Percentiles rank a stretch among this genome's conserved stretches.
Conservation (phyloP, 2,113 vertebrate species). For the Coregonus clupeaformis region DNA sequence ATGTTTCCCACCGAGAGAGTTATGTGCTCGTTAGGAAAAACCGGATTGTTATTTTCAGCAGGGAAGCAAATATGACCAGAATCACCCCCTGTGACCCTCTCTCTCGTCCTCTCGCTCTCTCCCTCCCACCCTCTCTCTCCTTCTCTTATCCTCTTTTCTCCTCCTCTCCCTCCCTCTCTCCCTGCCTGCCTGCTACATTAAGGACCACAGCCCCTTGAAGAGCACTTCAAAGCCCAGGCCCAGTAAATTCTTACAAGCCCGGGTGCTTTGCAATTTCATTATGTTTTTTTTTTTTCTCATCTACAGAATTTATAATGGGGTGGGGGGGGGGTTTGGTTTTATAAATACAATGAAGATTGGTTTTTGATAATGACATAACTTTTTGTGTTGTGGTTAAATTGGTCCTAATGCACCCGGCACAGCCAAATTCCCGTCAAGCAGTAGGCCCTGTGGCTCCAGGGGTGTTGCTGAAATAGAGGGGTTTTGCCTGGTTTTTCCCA, state of each 20-base stretch:
- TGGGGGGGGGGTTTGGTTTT: constrained; percentile 20
- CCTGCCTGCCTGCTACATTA: constrained; percentile 55
- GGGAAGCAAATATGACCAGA: constrained; percentile 49
- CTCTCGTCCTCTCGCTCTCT: constrained; percentile 21
- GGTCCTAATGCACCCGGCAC: constrained; percentile 6
- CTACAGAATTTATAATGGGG: no score
- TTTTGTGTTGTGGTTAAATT: constrained; percentile 21
- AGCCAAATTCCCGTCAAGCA: neutral
- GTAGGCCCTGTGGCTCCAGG: neutral
- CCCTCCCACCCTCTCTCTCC: constrained; percentile 28
- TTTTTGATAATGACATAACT: constrained; percentile 40
- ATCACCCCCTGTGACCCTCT: constrained; percentile 25
- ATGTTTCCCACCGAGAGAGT: constrained; percentile 43
- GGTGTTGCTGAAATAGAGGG: neutral
- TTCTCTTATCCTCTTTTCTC: constrained; percentile 1
- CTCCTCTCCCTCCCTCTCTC: constrained; percentile 31
- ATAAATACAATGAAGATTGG: constrained; percentile 45
- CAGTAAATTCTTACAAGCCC: constrained; percentile 62
- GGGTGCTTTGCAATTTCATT: constrained; percentile 66
- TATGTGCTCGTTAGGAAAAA: constrained; percentile 24
- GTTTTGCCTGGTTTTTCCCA: neutral
- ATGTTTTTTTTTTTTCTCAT: constrained; percentile 16
- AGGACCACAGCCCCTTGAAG: constrained; percentile 64
- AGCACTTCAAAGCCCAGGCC: constrained; percentile 66
- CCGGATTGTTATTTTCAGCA: constrained; percentile 47